Evolutionary conservation across 2,888 invertebrate species (phyloP), one percentile per base, ranked within the genome.

Genomic region (Hypercompe scribonia): DNA sequence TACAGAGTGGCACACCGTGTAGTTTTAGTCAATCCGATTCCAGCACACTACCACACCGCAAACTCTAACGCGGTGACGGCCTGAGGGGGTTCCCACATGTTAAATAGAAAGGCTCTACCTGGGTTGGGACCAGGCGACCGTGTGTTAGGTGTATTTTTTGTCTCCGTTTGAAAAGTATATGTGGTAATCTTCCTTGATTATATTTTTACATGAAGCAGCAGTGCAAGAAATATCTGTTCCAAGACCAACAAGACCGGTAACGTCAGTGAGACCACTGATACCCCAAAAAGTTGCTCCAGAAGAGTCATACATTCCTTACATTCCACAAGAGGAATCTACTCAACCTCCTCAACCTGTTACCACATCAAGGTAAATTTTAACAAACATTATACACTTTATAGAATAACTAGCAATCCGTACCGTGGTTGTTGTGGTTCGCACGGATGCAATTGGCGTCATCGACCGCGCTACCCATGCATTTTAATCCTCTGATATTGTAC

Each of bases 281-380:
- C 31, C 61, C 31, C 61, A 31, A 61, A 61, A 61, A 18, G 15
- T 2, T 61, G 7, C 18, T 31, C 61, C 1, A 15, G 61, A 61
- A 61, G 31, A 31, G 15, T 5, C 61, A 1, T 18, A 31, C 7
- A 61, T 61, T 18, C 31, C 61, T 61, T 61, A 61, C 31, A 15
- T 61, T 31, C 31, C 2, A 18, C 61, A 3, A 61, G 61, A 61
- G 31, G 18, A 34, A 68, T 58, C 34, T 21, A 68, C 68, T 18
- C 8, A 36, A 34, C 34, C 28, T 18, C 33, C 50, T 1, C 13
- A 11, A 54, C 15, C 36, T 24, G 54, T 28, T 39, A 61, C 39
- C 24, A 42, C 69, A 33, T 24, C 24, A 31, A 69, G 69, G 69
- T 69, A 39, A 58, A 39, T 13, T 68, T 61, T 5, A 28, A 18